phyloP scores from a whole-genome alignment of 1,140 invertebrate species.

The Acyrthosiphon pisum region DNA sequence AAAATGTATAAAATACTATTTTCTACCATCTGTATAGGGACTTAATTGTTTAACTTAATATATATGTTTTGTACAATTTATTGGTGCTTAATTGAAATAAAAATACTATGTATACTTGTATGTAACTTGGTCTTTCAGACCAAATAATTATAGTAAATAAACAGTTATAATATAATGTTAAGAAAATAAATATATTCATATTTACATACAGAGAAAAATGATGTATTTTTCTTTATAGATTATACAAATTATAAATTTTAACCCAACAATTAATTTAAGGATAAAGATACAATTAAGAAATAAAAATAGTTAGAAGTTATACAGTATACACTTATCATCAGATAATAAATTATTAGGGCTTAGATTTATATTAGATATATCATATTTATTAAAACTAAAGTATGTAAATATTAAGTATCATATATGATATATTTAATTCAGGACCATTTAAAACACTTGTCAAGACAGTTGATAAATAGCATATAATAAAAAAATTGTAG shows the following conservation, averaged over 20 bases:
- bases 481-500: background rate
- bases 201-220: background rate
- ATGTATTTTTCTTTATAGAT: background rate
- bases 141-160: conserved; percentile 9
- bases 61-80: conserved; percentile 15
- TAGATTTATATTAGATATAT: background rate
- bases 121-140: background rate
- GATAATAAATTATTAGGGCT: background rate
- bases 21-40: background rate
- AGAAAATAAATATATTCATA: background rate
- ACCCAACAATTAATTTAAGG: background rate
- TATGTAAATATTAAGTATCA: background rate
- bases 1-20: conserved; percentile 6
- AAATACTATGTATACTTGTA: background rate
- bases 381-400: too few relatives aligned
- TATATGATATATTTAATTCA: background rate
- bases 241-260: background rate
- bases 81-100: conserved; percentile 9
- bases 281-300: background rate
- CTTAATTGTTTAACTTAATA: conserved; percentile 23
- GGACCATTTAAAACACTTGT: background rate
- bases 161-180: background rate
- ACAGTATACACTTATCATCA: background rate
- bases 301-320: background rate
- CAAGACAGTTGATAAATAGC: background rate